phyloP scores from a whole-genome alignment of 2,113 vertebrate genomes.

The Podarcis raffonei region DNA sequence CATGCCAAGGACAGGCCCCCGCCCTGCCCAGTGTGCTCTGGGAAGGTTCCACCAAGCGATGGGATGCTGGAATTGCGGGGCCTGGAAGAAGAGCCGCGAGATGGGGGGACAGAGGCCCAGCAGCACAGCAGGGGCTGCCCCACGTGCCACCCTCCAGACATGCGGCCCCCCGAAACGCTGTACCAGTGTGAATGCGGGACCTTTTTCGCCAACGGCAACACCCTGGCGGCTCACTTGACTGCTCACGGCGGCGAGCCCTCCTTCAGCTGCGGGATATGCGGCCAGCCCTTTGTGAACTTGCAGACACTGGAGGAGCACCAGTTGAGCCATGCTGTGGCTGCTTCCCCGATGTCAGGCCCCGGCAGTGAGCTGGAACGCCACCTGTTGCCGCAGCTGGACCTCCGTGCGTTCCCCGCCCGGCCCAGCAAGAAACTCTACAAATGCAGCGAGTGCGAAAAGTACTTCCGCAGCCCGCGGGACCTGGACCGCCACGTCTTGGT shows the following conservation, averaged over 20 bases:
- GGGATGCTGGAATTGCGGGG: neutral
- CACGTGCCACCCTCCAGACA: constrained; percentile 8
- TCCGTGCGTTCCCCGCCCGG: constrained; percentile 6
- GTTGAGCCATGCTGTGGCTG: constrained; percentile 24
- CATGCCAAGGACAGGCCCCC: constrained; percentile 86
- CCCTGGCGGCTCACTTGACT: constrained; percentile 64
- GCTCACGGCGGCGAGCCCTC: constrained; percentile 67
- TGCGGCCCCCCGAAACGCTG: constrained; percentile 52
- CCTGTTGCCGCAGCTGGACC: neutral
- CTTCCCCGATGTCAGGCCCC: neutral
- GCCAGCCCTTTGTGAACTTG: constrained; percentile 84
- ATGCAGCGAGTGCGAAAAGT: constrained; percentile 71
- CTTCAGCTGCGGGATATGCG: constrained; percentile 83
- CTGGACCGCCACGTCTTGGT: constrained; percentile 73
- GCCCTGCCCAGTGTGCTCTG: neutral
- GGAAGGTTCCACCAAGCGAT: neutral
- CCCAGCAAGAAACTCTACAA: constrained; percentile 66
- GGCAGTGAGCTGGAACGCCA: constrained; percentile 3
- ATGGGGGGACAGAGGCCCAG: constrained; percentile 18
- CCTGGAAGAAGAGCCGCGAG: neutral
- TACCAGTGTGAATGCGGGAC: constrained; percentile 74
- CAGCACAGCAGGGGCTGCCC: constrained; percentile 37
- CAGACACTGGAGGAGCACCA: constrained; percentile 81
- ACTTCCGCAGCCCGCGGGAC: constrained; percentile 69
- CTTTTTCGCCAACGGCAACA: constrained; percentile 64